Base-by-base conservation (phyloP, 2,888 invertebrate species). In the Dendrolimus pini region DNA sequence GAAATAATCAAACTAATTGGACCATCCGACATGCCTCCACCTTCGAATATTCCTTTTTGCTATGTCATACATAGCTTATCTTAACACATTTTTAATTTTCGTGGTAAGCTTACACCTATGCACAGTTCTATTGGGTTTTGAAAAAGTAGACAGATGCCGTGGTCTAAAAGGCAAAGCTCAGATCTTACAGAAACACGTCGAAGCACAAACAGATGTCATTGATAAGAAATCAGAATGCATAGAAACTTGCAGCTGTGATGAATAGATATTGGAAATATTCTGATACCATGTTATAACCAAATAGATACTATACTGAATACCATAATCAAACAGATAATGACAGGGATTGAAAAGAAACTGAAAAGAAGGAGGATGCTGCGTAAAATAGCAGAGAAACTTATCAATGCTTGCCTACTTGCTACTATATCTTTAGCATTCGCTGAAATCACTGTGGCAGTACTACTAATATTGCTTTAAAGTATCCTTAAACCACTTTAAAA, bases 401-500 rank as follows among this genome's bases (percentile, higher is more conserved):
- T 86, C 55, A 79, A 80, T 61, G 71, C 70, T 9, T 79, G 80
- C 58, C 62, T 89, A 8, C 59, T 85, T 2, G 73, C 79, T 1
- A 83, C 84, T 0, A 72, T 85, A 54, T 75, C 83, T 9, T 65
- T 86, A 52, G 81, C 85, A 1, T 78, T 82, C 60, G 77, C 77
- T 55, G 86, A 87, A 68, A 80, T 85, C 53, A 68, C 78, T 52
- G 61, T 85, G 60, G 79, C 82, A 1, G 52, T 85, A 52, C 30
- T 84, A 55, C 55, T 88, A 53, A 58, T 87, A 54, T 56, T 84
- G 41, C 58, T 83, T 1, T 47, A 60, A 57, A 30, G 30, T 30
- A 30, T 3, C 55, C 41, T 54, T 42, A 55, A 41, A 10, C 9
- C 9, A 54, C 41, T 54, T 41, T 55, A 30, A 61, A 58, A 54